Evolutionary conservation across 2,113 vertebrate genomes (phyloP), one percentile per base, ranked within the genome.

Genomic region (Cercocebus atys): DNA sequence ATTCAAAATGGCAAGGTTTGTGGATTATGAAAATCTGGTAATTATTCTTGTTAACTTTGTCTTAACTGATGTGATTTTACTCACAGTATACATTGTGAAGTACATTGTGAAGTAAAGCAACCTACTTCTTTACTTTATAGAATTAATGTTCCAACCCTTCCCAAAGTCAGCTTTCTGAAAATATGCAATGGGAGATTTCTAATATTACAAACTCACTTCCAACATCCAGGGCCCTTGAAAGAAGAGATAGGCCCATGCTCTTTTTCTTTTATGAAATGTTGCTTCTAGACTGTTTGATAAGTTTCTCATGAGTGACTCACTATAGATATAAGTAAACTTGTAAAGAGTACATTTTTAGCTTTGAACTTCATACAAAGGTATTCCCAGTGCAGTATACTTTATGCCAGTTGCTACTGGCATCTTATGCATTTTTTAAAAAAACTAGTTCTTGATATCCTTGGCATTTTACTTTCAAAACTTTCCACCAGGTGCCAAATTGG

Each of bases 401-500:
- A 64, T 80, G 35, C 45, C n/a, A 88, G 32, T 88, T 38, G 13
- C 10, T 91, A 6, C 20, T 78, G 70, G 35, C 76, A 66, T 93
- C 76, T 93, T 95, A 79, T 61, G 13, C 38, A 35, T 43, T 40
- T 40, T n/a, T n/a, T n/a, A 40, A 40, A 40, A 40, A 61, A 88
- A 38, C 40, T 66, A n/a, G 4, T 4, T 94, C 23, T 32, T 52
- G 38, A 45, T 87, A 35, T 38, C 38, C 40, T 96, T 93, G 73
- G 55, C 38, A 88, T 90, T 93, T 92, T 90, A 84, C 55, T 92
- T 88, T 95, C 4, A 73, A 90, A 92, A 82, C 45, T 90, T 82
- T 93, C 83, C 6, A 13, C 25, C 27, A 76, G 79, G 16, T 93
- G 17, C 35, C 61, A 68, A 55, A 70, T 89, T 89, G 55, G 66